Evolutionary conservation across 2,888 invertebrate genomes (phyloP).

Genomic region (Agriopis aurantiaria): DNA sequence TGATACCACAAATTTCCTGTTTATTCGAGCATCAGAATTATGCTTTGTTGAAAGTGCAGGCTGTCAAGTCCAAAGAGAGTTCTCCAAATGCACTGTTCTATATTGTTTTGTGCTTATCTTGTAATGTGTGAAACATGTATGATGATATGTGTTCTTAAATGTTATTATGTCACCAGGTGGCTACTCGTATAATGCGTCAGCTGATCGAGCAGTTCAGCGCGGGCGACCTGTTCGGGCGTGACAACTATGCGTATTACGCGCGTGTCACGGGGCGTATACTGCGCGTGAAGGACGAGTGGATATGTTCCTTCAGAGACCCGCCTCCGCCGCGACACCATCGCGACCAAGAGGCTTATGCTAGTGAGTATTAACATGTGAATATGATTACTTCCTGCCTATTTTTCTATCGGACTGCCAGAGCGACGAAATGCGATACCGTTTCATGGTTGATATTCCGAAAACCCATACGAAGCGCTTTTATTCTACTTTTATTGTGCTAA

Average conservation of each 20-base stretch:
- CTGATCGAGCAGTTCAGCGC: slow-evolving; percentile 99
- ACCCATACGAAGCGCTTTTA: too few relatives aligned
- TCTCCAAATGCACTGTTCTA: neutral
- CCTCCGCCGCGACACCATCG: slow-evolving; percentile 89
- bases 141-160: neutral
- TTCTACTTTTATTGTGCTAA: too few relatives aligned
- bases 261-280: slow-evolving; percentile 96
- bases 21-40: neutral
- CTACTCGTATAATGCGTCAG: slow-evolving; percentile 98
- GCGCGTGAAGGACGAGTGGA: slow-evolving; percentile 97
- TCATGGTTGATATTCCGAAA: too few relatives aligned
- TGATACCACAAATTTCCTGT: neutral
- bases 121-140: neutral
- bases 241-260: slow-evolving; percentile 98
- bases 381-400: neutral
- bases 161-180: slow-evolving; percentile 88
- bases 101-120: neutral
- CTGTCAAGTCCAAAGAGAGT: neutral
- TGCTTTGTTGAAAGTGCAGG: too few relatives aligned
- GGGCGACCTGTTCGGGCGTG: slow-evolving; percentile 97
- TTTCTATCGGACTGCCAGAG: too few relatives aligned
- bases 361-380: slow-evolving; percentile 73
- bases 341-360: slow-evolving; percentile 89
- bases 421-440: too few relatives aligned
- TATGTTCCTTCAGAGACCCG: slow-evolving; percentile 96